phyloP scores from a whole-genome alignment of 2,113 vertebrate species.

The Sigmodon hispidus region DNA sequence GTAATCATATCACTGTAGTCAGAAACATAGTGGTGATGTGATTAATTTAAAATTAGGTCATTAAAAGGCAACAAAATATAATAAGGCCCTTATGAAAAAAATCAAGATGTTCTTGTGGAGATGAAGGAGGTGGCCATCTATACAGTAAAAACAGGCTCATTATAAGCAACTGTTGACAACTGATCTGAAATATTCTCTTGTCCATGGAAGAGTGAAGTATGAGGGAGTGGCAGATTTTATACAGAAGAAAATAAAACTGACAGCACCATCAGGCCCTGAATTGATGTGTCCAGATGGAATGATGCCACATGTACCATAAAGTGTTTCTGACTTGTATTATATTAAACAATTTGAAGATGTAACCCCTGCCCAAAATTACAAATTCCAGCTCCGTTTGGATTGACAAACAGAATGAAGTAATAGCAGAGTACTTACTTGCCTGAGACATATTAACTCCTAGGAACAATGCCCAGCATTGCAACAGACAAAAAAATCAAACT shows the following conservation, averaged over 20 bases:
- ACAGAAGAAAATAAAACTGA: neutral
- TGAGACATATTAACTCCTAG: neutral
- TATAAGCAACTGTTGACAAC: neutral
- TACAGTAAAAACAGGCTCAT: neutral
- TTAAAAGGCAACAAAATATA: neutral
- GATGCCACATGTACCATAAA: neutral
- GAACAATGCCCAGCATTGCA: neutral
- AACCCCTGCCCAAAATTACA: neutral
- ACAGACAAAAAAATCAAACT: neutral
- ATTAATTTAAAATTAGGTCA: neutral
- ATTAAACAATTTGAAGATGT: neutral
- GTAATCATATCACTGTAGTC: neutral
- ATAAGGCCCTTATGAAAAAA: neutral
- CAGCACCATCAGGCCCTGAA: neutral
- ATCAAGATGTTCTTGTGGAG: too few relatives aligned
- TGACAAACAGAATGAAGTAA: too few relatives aligned
- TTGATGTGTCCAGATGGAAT: neutral
- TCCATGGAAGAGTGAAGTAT: neutral
- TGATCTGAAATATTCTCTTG: neutral
- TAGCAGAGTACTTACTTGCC: neutral
- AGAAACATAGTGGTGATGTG: neutral
- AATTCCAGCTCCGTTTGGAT: neutral
- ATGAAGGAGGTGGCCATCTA: neutral
- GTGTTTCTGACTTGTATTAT: neutral
- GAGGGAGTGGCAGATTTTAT: neutral